Conservation (phyloP, 2,113 vertebrate genomes). For the Anser cygnoides region DNA sequence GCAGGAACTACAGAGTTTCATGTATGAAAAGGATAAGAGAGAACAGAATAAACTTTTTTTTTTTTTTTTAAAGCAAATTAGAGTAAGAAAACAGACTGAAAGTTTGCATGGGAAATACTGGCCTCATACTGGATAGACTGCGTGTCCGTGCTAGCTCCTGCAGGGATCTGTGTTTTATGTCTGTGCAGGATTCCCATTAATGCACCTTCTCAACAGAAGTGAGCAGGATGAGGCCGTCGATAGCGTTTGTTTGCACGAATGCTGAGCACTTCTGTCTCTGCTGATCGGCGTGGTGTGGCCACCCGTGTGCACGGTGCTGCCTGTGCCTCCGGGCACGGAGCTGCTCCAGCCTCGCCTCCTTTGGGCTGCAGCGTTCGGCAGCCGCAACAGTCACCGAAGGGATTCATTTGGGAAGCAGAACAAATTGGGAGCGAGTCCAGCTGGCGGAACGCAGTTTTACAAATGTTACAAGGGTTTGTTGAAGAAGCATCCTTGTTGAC, state of each 20-base stretch:
- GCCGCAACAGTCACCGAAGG: neutral
- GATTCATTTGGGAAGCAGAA: neutral
- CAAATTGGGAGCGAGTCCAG: neutral
- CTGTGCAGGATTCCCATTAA: neutral
- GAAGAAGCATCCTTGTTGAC: neutral
- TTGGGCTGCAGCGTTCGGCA: fast-evolving
- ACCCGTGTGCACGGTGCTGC: neutral
- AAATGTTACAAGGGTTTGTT: neutral
- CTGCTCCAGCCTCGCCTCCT: neutral
- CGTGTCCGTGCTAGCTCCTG: neutral
- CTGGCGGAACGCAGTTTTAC: neutral
- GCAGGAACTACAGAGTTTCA: fast-evolving
- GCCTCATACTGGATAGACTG: neutral
- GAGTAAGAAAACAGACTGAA: neutral
- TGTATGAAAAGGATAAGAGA: neutral
- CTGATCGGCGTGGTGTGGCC: too few relatives aligned
- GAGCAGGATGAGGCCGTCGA: neutral
- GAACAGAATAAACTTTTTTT: neutral
- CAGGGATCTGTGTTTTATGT: neutral
- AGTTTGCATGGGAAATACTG: neutral
- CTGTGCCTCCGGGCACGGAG: neutral
- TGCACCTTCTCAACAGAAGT: neutral
- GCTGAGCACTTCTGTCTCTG: neutral
- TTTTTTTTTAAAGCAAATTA: neutral
- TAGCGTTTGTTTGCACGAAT: neutral